Evolutionary conservation across 2,888 invertebrate species (phyloP), one percentile per base, ranked within the genome.

Genomic region (Mesoligia furuncula): DNA sequence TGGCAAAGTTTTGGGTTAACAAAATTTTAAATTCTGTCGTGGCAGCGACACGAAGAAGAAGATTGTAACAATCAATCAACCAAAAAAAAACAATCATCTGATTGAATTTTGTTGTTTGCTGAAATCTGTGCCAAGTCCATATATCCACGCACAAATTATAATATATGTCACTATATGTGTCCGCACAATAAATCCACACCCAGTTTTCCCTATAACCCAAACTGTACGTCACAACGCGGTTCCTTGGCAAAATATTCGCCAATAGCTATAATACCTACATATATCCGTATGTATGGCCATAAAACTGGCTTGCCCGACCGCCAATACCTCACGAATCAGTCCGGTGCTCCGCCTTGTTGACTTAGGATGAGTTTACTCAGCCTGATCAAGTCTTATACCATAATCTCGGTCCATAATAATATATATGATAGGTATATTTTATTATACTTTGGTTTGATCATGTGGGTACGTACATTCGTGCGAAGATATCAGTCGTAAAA

Each of bases 341-440:
- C 64, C 82, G 51, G 74, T 75, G 84, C 70, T 78, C 76, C 67
- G 2, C 64, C 27, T 11, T 88, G 85, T 88, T 88, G 86, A 88
- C 80, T 82, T 89, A 88, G 87, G 88, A 85, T 62, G 36, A 66
- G 79, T 86, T 89, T 84, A 79, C 81, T 59, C 77, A 70, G 45
- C 64, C 65, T 80, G 85, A 88, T 89, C 88, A 88, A 88, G 81
- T 80, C 76, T 88, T 79, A 79, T 79, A 31, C 75, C 75, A 85
- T 89, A 88, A 88, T 88, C 84, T 88, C 69, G 48, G 80, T 65
- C 73, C 78, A 83, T 83, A 87, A 85, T 87, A 85, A 83, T 75
- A 86, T 79, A 79, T 78, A 79, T 74, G 54, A 79, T 81, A 79
- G 71, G 66, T 72, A 78, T 80, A 76, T 81, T 79, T 85, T 80